A percentile compares a stretch with the other conserved stretches of the same genome.
These are phyloP conservation scores for Engraulis encrasicolus DNA, from an alignment of 2,113 vertebrate species.

Conservation along the genomic window DNA sequence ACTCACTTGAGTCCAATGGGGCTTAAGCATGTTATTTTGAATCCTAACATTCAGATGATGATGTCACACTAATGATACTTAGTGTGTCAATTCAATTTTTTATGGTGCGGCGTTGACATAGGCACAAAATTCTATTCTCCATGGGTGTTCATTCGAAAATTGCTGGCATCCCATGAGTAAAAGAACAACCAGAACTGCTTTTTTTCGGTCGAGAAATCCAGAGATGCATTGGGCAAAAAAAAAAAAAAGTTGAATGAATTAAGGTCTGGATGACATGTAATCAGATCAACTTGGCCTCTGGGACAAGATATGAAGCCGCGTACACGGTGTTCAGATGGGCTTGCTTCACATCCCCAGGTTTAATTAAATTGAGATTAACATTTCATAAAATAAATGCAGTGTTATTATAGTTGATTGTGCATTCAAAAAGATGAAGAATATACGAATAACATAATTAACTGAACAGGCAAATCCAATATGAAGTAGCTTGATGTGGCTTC, in stretches of 20 bases:
- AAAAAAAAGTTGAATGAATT: not conserved
- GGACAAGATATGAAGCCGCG: not conserved
- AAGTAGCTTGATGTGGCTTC: not conserved
- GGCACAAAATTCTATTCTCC: no score
- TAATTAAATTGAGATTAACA: not conserved
- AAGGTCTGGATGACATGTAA: not conserved
- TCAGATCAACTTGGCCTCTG: not conserved
- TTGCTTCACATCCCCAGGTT: not conserved
- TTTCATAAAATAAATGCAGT: not conserved
- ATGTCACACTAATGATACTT: no score
- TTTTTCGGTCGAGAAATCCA: not conserved
- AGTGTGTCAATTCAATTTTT: no score
- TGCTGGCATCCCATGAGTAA: not conserved
- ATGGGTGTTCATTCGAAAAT: not conserved
- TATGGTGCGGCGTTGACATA: no score
- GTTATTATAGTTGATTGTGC: not conserved
- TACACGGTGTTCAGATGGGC: not conserved
- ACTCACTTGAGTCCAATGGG: no score
- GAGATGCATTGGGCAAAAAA: not conserved
- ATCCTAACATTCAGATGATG: no score
- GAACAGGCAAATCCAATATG: not conserved
- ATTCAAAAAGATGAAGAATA: not conserved
- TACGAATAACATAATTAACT: not conserved
- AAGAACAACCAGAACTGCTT: not conserved
- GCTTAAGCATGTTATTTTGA: no score